Evolutionary conservation across 2,113 vertebrate species (phyloP).

Genomic region (Sialia sialis): DNA sequence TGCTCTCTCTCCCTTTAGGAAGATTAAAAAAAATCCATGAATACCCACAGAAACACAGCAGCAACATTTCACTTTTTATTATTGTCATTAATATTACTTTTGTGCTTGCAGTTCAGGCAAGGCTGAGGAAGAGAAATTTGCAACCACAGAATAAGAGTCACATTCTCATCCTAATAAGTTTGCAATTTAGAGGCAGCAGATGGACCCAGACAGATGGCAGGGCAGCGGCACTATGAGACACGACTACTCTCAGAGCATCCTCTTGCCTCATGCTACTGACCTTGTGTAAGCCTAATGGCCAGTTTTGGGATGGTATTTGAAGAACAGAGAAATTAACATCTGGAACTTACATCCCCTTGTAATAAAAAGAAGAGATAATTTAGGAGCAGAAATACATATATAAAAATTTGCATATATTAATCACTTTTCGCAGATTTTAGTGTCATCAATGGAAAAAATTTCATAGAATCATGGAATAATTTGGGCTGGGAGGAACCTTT

Average conservation of each 20-base stretch:
- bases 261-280: not conserved
- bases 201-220: not conserved
- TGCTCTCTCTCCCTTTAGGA: not conserved
- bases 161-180: not conserved
- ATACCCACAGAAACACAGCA: not conserved
- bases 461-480: not conserved
- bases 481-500: not conserved
- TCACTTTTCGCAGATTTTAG: not conserved
- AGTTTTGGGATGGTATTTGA: not conserved
- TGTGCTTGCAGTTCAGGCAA: not conserved
- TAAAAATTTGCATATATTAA: not conserved
- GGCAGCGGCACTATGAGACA: not conserved
- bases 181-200: not conserved
- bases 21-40: not conserved
- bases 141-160: not conserved
- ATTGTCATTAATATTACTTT: not conserved
- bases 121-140: not conserved
- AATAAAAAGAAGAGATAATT: not conserved
- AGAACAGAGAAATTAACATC: not conserved
- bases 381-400: not conserved
- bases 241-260: not conserved
- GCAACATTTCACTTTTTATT: conserved; percentile 38
- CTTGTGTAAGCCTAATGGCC: not conserved
- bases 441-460: not conserved
- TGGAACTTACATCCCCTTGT: not conserved